Percentiles rank a stretch among this genome's conserved stretches.
These are phyloP conservation scores for Cranoglanis bouderius DNA, from an alignment of 2,113 vertebrate genomes.

Conservation along the genomic window DNA sequence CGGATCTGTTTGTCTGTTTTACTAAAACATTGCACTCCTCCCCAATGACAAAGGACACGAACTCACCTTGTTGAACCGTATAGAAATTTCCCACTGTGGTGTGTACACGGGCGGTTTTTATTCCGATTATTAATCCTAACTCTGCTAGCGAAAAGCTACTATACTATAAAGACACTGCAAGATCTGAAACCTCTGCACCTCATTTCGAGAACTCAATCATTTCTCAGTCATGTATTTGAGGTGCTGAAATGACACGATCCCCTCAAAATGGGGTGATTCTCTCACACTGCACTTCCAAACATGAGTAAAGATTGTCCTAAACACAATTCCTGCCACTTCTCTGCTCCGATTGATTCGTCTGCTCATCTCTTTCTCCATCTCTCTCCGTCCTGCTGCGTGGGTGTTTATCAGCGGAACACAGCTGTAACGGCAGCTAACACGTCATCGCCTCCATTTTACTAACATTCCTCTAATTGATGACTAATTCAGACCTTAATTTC, in stretches of 20 bases:
- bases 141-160: background rate
- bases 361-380: background rate
- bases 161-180: background rate
- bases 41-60: too few species aligned
- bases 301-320: background rate
- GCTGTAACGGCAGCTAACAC: background rate
- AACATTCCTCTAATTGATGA: background rate
- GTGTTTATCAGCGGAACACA: background rate
- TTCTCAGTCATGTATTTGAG: background rate
- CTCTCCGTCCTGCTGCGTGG: background rate
- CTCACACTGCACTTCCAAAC: background rate
- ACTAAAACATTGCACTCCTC: background rate
- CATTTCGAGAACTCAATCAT: background rate
- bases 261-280: background rate
- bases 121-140: background rate
- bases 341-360: background rate
- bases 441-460: background rate
- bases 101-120: background rate
- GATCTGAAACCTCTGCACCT: background rate
- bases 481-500: background rate
- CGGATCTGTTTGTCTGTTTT: background rate
- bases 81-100: background rate
- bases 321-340: background rate
- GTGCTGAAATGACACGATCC: background rate
- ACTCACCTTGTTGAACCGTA: too few species aligned